Conservation (phyloP, 2,888 invertebrate species). For the Pachymerium ferrugineum region DNA sequence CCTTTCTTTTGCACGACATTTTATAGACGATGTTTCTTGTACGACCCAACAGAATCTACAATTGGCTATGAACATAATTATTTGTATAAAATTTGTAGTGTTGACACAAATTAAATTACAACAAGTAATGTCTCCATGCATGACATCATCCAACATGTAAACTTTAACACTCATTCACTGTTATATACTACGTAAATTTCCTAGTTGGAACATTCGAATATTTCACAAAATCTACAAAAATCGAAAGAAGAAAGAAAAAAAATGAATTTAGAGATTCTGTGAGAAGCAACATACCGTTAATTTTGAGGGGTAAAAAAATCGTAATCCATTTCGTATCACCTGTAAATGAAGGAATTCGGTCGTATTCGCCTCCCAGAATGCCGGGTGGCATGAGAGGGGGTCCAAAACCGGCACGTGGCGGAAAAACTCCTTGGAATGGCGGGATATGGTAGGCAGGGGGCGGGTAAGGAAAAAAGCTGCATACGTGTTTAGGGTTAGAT, state of each 20-base stretch:
- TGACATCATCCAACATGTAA: no score
- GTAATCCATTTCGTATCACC: slow-evolving; percentile 19
- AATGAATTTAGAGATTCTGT: neutral
- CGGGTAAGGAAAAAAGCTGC: neutral
- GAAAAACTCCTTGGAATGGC: slow-evolving; percentile 13
- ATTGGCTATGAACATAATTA: no score
- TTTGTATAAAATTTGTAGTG: no score
- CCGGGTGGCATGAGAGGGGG: slow-evolving; percentile 20
- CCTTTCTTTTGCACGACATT: no score
- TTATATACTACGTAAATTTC: no score
- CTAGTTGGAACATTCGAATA: neutral
- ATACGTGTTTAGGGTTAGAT: neutral
- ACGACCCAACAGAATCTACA: no score
- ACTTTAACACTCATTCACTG: no score
- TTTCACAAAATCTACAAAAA: neutral
- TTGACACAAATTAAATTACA: no score
- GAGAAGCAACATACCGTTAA: neutral
- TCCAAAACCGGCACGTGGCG: neutral
- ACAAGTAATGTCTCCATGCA: no score
- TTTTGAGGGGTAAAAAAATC: slow-evolving; percentile 4
- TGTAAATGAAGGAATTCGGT: slow-evolving; percentile 23
- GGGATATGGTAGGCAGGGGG: slow-evolving; percentile 18
- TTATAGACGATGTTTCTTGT: no score
- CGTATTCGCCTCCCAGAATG: slow-evolving; percentile 9
- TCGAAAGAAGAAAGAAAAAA: neutral